Evolutionary conservation across 2,113 vertebrate genomes (phyloP).

Genomic region (Catharus bicknelli): DNA sequence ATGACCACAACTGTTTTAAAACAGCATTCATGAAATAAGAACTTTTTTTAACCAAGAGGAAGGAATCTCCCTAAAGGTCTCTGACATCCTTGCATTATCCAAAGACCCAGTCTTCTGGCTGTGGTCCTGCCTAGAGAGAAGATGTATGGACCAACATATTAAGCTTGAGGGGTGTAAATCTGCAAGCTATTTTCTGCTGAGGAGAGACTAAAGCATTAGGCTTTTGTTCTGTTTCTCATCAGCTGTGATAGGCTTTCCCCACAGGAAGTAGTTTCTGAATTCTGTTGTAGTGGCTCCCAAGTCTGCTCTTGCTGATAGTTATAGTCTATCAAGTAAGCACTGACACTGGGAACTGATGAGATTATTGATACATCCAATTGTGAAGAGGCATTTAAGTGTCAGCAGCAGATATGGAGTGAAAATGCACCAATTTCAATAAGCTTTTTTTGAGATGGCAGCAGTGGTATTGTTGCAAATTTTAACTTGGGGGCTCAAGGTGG

Average conservation of each 20-base stretch:
- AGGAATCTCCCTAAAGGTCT: not conserved
- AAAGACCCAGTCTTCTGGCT: not conserved
- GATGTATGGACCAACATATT: not conserved
- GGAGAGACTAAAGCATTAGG: not conserved
- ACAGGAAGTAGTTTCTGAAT: not conserved
- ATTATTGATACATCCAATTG: not conserved
- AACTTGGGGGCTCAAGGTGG: not conserved
- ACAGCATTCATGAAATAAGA: fast-evolving
- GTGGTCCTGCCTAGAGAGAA: not conserved
- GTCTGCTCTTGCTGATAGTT: not conserved
- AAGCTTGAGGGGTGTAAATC: not conserved
- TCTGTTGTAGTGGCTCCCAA: not conserved
- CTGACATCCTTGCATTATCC: not conserved
- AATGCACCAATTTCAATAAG: not conserved
- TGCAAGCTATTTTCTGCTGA: not conserved
- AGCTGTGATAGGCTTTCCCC: not conserved
- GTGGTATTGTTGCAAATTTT: not conserved
- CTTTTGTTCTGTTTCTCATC: not conserved
- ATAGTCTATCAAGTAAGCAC: not conserved
- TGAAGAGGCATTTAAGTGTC: not conserved
- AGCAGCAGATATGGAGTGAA: not conserved
- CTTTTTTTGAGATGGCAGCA: not conserved
- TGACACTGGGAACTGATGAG: not conserved
- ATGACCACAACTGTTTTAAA: not conserved
- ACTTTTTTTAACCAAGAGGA: not conserved